Conservation (phyloP, 2,888 invertebrate genomes). For the Phengaris alcon region DNA sequence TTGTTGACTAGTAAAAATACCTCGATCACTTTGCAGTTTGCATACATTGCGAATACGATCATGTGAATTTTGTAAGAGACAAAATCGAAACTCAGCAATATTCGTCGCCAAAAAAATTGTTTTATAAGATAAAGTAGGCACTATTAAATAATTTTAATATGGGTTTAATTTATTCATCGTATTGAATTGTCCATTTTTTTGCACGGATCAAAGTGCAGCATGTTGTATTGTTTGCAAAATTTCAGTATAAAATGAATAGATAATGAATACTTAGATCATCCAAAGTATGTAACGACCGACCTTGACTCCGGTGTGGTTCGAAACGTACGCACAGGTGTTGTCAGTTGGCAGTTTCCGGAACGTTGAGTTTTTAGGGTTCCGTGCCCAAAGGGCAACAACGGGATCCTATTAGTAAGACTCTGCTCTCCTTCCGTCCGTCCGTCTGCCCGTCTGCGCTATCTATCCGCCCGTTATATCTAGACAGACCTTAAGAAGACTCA, state of each 20-base stretch:
- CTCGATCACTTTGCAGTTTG: not conserved
- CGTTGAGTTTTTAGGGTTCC: no score
- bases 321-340: slow-evolving; percentile 28
- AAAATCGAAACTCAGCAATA: not conserved
- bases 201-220: not conserved
- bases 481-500: no score
- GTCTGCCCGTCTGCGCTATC: no score
- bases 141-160: no score
- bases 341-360: no score
- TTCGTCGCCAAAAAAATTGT: not conserved
- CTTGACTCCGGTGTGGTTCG: slow-evolving; percentile 52
- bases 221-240: not conserved
- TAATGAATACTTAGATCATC: not conserved
- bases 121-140: no score
- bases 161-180: not conserved
- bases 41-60: not conserved
- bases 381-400: no score
- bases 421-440: no score
- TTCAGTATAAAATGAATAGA: not conserved
- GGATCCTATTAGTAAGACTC: no score
- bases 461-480: no score
- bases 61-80: not conserved
- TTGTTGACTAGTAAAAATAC: slow-evolving; percentile 10
- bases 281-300: slow-evolving; percentile 44
- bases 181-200: not conserved